Evolutionary conservation across 2,797 vertebrate genomes (phyloP).

Genomic region (Gorsachius magnificus): DNA sequence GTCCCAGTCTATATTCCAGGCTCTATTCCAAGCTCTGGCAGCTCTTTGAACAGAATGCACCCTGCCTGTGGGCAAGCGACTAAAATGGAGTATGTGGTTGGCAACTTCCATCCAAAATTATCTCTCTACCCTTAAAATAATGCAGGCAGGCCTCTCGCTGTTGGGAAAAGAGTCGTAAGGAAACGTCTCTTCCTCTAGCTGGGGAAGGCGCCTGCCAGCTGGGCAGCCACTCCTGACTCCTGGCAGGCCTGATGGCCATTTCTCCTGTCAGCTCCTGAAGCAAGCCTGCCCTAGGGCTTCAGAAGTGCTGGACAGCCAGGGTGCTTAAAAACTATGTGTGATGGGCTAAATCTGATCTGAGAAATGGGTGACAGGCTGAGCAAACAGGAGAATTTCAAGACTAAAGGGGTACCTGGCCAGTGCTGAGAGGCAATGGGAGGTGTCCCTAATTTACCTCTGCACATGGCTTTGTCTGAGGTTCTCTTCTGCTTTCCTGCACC

Average conservation of each 20-base stretch:
- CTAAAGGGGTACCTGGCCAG: neutral
- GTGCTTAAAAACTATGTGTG: neutral
- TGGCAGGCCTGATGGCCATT: neutral
- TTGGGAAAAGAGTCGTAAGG: neutral
- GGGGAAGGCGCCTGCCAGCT: neutral
- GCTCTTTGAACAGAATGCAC: neutral
- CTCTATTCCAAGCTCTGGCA: neutral
- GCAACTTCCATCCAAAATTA: neutral
- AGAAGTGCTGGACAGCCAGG: neutral
- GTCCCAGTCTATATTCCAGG: too few species aligned
- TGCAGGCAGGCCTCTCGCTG: neutral
- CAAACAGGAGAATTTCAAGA: neutral
- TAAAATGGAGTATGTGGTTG: neutral
- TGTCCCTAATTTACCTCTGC: neutral
- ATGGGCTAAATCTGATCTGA: neutral
- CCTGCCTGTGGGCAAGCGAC: fast-evolving
- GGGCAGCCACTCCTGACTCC: neutral
- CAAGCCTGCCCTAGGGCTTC: neutral
- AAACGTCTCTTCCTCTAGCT: too few species aligned
- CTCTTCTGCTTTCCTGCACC: neutral
- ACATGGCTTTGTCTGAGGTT: neutral
- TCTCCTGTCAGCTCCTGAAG: neutral
- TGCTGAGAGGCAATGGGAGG: neutral
- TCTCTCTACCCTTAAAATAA: neutral
- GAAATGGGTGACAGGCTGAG: neutral